A percentile compares a stretch with the other conserved stretches of the same genome.
phyloP scores from a whole-genome alignment of 2,888 invertebrate species.

The Tinea pellionella region DNA sequence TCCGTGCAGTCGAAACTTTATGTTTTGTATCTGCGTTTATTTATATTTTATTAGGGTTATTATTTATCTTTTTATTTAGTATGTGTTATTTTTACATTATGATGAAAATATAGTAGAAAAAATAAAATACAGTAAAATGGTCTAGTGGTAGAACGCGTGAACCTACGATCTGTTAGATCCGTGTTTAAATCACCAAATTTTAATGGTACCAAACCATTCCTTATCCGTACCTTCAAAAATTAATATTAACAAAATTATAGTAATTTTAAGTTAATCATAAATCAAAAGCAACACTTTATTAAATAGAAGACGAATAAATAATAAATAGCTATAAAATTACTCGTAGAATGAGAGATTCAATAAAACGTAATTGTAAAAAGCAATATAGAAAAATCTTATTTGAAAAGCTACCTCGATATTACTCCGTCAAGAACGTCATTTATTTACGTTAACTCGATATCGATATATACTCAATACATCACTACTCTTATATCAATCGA shows the following conservation, averaged over 20 bases:
- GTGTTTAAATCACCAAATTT: too few relatives aligned
- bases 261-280: too few relatives aligned
- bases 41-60: too few relatives aligned
- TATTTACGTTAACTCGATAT: slow-evolving; percentile 8
- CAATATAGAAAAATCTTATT: slow-evolving; percentile 3
- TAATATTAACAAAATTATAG: too few relatives aligned
- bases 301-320: background rate
- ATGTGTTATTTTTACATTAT: too few relatives aligned
- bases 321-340: background rate
- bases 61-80: too few relatives aligned
- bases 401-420: background rate
- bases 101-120: too few relatives aligned
- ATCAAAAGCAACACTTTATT: background rate
- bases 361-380: slow-evolving; percentile 3
- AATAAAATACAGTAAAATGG: too few relatives aligned
- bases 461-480: background rate
- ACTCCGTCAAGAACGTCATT: background rate
- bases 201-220: too few relatives aligned
- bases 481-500: slow-evolving; percentile 12
- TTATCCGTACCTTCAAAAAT: too few relatives aligned
- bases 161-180: too few relatives aligned
- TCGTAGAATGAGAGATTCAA: background rate
- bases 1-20: background rate
- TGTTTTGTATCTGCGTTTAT: background rate
- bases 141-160: too few relatives aligned